These are phyloP conservation scores for Lycaon pictus DNA, from an alignment of 2,113 vertebrate genomes.

Conservation along the genomic window DNA sequence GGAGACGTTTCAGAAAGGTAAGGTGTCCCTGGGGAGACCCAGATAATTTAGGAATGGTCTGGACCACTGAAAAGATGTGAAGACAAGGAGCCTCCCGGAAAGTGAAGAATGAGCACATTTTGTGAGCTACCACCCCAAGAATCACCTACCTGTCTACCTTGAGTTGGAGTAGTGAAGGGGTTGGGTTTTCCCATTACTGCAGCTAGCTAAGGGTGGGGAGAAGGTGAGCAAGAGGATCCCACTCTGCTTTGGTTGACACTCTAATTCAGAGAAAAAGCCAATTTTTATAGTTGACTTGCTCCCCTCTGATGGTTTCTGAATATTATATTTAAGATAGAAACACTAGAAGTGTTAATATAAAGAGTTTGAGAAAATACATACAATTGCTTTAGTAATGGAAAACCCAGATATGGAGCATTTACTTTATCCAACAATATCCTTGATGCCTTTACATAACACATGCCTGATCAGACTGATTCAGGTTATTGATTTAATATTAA, in stretches of 20 bases:
- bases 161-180: neutral
- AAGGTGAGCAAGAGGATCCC: neutral
- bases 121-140: neutral
- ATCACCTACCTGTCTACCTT: neutral
- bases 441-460: neutral
- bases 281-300: neutral
- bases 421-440: neutral
- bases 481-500: neutral
- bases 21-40: fast-evolving
- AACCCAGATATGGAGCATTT: neutral
- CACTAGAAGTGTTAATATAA: neutral
- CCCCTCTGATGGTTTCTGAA: neutral
- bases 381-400: neutral
- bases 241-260: neutral
- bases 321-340: neutral
- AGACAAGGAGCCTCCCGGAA: neutral
- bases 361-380: conserved; percentile 10
- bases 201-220: neutral
- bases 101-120: neutral
- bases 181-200: neutral
- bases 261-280: neutral
- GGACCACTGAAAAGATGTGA: neutral
- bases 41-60: neutral
- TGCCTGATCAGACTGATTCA: neutral
- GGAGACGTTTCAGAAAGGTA: fast-evolving